phyloP scores from a whole-genome alignment of 2,113 vertebrate species.

The Candoia aspera region DNA sequence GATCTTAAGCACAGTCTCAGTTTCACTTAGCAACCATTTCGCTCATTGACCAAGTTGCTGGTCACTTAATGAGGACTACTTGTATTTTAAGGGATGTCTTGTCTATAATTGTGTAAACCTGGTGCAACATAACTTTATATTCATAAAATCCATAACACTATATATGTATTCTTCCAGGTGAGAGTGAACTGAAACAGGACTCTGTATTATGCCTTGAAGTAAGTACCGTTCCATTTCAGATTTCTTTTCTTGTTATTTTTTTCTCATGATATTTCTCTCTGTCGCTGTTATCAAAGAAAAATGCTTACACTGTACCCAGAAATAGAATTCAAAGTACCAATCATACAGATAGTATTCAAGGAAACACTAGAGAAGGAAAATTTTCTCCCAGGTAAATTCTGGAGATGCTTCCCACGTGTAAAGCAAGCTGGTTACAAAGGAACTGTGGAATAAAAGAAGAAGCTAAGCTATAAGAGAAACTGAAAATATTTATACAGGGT shows the following conservation, averaged over 20 bases:
- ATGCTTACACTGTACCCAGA: background rate
- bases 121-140: background rate
- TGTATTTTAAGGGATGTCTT: background rate
- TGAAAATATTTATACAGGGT: background rate
- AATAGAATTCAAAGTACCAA: background rate
- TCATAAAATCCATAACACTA: background rate
- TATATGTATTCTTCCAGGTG: conserved; percentile 39
- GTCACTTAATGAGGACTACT: background rate
- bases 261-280: background rate
- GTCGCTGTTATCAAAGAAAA: background rate
- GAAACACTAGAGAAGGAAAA: background rate
- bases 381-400: background rate
- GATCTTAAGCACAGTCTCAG: background rate
- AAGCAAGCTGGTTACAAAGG: background rate
- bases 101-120: background rate
- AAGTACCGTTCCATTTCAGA: conserved; percentile 35
- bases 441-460: background rate
- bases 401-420: background rate
- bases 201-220: conserved; percentile 28
- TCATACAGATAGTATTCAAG: background rate
- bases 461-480: background rate
- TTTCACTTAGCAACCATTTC: background rate
- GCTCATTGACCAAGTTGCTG: background rate
- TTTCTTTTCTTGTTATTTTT: background rate
- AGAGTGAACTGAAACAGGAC: conserved; percentile 49